phyloP scores from a whole-genome alignment of 2,888 invertebrate species.

The Synergus japonicus region DNA sequence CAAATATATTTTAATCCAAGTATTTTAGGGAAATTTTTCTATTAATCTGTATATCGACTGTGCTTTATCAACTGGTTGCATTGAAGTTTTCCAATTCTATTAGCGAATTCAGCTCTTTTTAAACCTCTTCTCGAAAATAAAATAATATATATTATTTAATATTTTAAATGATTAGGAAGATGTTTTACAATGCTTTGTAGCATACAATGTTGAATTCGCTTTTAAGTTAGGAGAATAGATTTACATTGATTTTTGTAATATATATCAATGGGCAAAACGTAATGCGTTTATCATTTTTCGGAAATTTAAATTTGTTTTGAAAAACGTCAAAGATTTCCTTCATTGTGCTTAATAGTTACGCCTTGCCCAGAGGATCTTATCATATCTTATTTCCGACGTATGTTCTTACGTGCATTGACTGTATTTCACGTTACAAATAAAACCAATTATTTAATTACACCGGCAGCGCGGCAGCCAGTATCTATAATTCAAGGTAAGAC shows the following conservation, averaged over 20 bases:
- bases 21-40: not conserved
- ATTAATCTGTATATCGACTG: not conserved
- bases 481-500: conserved; percentile 78
- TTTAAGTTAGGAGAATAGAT: conserved; percentile 32
- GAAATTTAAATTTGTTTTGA: not conserved
- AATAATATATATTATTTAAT: not conserved
- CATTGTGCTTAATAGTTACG: conserved; percentile 7
- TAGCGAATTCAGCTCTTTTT: conserved; percentile 11
- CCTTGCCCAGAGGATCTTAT: conserved; percentile 32
- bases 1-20: not conserved
- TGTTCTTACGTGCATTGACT: conserved; percentile 42
- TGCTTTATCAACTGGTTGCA: conserved; percentile 32
- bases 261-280: conserved; percentile 35
- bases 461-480: conserved; percentile 78
- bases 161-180: not conserved
- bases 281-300: not conserved
- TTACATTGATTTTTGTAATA: conserved; percentile 31
- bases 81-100: conserved; percentile 36
- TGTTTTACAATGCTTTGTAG: not conserved
- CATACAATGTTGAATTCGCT: conserved; percentile 16
- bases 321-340: not conserved
- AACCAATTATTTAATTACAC: conserved; percentile 78
- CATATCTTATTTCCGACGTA: conserved; percentile 36
- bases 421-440: conserved; percentile 67
- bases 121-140: not conserved